Evolutionary conservation across 2,797 vertebrate genomes (phyloP), one percentile per base, ranked within the genome.

Genomic region (Sparus aurata): DNA sequence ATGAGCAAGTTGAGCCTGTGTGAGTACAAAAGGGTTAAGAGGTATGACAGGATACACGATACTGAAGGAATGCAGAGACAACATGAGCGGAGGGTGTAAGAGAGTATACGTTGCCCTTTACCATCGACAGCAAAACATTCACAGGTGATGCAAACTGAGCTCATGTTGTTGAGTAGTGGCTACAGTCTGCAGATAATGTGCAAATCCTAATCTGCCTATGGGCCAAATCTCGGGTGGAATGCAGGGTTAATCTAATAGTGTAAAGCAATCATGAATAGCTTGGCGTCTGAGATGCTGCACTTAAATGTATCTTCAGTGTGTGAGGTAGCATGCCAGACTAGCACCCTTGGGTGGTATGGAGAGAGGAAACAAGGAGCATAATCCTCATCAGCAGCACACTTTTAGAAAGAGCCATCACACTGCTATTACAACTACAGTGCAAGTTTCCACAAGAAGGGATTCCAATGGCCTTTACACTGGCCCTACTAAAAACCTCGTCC

Each of bases 371-470:
- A 52, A 64, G 22, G 20, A 68, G 23, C 52, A 57, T 68, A 71
- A 81, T 68, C 71, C 80, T 77, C 71, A 80, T 82, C 61, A 79
- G 65, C 74, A 71, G 65, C 73, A 71, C 45, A n/a, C 55, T 75
- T 80, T 83, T 20, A 66, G 69, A 82, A 54, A 70, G 57, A 73
- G 69, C 63, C 49, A 80, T 71, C 66, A 46, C 70, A 27, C 67
- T 71, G 80, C 89, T 76, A 58, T 80, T 75, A 77, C 71, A 79
- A 87, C 64, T 87, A 81, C 59, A 75, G 70, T 68, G 77, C 80
- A 89, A 74, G 79, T 93, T 93, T 93, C 88, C 88, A 93, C 85
- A 88, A 77, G 81, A 90, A 70, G 57, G 78, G 71, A 72, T 85
- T 85, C 84, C 64, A 93, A 91, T 82, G 73, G 79, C 82, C 22